Evolutionary conservation across 2,888 invertebrate species (phyloP).

Genomic region (Ephialtes manifestator): DNA sequence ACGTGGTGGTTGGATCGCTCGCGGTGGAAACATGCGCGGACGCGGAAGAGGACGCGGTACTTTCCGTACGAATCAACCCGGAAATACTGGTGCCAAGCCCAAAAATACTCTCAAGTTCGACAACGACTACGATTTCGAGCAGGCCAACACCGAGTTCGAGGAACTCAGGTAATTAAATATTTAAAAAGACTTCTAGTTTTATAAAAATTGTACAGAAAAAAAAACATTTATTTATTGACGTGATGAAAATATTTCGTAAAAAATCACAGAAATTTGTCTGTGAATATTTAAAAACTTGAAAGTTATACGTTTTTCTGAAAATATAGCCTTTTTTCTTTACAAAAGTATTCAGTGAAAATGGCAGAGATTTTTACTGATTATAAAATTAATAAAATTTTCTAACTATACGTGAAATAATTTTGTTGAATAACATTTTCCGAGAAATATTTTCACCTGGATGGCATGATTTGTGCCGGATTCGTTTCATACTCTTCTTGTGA

Average conservation of each 20-base stretch:
- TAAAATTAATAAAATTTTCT: too few relatives aligned
- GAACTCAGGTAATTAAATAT: conserved; percentile 89
- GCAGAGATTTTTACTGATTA: too few relatives aligned
- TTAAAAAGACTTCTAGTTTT: background rate
- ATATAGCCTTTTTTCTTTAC: too few relatives aligned
- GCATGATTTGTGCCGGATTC: conserved; percentile 82
- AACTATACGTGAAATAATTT: too few relatives aligned
- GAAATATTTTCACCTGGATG: background rate
- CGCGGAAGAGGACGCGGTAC: conserved; percentile 84
- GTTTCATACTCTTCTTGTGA: conserved; percentile 76
- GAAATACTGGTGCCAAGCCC: conserved; percentile 84
- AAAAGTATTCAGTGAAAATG: too few relatives aligned
- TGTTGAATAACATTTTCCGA: too few relatives aligned
- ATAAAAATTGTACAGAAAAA: background rate
- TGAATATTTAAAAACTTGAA: too few relatives aligned
- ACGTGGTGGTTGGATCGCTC: conserved; percentile 83
- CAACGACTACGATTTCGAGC: conserved; percentile 99
- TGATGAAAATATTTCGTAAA: too few relatives aligned
- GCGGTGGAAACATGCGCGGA: conserved; percentile 82
- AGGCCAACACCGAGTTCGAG: conserved; percentile 98
- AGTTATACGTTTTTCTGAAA: too few relatives aligned
- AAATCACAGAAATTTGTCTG: too few relatives aligned
- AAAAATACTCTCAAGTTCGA: conserved; percentile 96
- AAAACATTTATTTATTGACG: background rate
- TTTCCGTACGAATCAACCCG: conserved; percentile 82